phyloP scores from a whole-genome alignment of 2,888 invertebrate genomes.

The Synanthedon andrenaeformis region DNA sequence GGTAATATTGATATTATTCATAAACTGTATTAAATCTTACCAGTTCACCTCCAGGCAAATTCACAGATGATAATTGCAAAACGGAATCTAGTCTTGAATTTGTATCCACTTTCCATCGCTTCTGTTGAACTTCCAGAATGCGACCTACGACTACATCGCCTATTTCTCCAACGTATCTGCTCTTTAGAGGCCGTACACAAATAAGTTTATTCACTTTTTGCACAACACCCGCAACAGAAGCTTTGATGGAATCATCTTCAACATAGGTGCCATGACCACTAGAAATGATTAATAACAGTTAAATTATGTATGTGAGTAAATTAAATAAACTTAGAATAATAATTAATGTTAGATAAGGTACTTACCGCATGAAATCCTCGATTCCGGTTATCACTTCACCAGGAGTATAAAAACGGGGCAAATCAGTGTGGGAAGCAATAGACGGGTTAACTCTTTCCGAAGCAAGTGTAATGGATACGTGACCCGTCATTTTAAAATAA shows the following conservation, averaged over 20 bases:
- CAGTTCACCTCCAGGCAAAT: slow-evolving; percentile 97
- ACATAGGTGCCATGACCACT: slow-evolving; percentile 98
- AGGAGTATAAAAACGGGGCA: slow-evolving; percentile 82
- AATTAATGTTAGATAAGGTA: background rate
- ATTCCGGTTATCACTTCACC: slow-evolving; percentile 89
- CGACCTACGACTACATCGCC: slow-evolving; percentile 97
- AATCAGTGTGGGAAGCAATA: slow-evolving; percentile 64
- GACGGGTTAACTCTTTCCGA: slow-evolving; percentile 74
- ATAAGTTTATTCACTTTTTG: slow-evolving; percentile 96
- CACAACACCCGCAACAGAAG: slow-evolving; percentile 94
- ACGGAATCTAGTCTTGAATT: slow-evolving; percentile 91
- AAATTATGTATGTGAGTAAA: background rate
- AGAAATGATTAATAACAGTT: slow-evolving; percentile 10
- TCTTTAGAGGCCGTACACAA: slow-evolving; percentile 90
- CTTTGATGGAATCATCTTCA: slow-evolving; percentile 83
- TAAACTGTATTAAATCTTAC: slow-evolving; percentile 47
- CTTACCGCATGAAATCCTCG: slow-evolving; percentile 85
- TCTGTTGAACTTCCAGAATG: slow-evolving; percentile 93
- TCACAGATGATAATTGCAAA: slow-evolving; percentile 90
- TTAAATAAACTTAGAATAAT: background rate
- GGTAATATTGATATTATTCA: too few species aligned
- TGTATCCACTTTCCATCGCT: slow-evolving; percentile 95
- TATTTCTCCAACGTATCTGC: slow-evolving; percentile 92
- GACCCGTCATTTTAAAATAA: slow-evolving; percentile 49
- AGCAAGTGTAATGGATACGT: slow-evolving; percentile 74